Evolutionary conservation across 2,797 vertebrate species (phyloP).

Genomic region (Ibycter americanus): DNA sequence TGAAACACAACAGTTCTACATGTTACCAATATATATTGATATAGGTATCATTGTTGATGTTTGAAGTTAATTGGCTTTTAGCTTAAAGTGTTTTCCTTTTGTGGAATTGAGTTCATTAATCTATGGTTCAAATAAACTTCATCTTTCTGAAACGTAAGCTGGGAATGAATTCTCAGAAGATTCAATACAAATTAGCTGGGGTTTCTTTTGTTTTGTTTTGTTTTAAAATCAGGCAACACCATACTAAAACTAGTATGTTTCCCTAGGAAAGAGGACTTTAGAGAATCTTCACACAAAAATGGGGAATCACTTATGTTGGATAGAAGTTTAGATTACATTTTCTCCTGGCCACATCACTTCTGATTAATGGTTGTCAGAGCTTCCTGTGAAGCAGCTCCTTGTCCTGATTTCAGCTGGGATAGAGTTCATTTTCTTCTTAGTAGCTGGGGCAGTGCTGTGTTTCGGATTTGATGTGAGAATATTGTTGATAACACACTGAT

Average conservation of each 20-base stretch:
- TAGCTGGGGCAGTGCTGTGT: too few relatives aligned
- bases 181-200: neutral
- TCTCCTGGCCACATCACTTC: neutral
- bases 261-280: neutral
- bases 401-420: too few relatives aligned
- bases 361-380: neutral
- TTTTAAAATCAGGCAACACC: neutral
- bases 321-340: neutral
- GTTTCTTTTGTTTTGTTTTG: neutral
- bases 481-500: too few relatives aligned
- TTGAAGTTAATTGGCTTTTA: neutral
- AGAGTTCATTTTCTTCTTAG: too few relatives aligned
- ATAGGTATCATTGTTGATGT: neutral
- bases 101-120: neutral
- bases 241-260: neutral
- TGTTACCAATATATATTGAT: neutral
- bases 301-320: neutral
- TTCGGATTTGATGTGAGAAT: too few relatives aligned
- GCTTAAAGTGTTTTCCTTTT: neutral
- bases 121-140: neutral
- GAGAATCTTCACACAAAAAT: neutral
- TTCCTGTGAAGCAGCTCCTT: neutral
- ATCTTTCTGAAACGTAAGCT: neutral
- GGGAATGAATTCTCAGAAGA: neutral
- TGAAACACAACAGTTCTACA: neutral